Evolutionary conservation across 2,113 vertebrate genomes (phyloP).

Genomic region (Passer domesticus): DNA sequence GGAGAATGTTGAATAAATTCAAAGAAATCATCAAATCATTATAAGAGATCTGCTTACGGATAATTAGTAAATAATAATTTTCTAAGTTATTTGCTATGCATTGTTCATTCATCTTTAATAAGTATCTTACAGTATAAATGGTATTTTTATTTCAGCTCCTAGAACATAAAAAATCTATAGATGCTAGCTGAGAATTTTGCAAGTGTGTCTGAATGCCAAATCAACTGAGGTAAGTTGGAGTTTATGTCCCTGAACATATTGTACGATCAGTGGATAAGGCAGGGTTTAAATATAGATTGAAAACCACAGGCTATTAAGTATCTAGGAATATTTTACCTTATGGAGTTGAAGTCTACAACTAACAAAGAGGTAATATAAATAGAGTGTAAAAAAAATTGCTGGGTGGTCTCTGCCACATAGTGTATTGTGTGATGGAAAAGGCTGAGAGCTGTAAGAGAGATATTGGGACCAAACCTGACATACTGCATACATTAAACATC

Average conservation of each 20-base stretch:
- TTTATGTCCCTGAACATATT: conserved; percentile 64
- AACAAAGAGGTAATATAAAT: conserved; percentile 59
- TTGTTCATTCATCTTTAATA: conserved; percentile 11
- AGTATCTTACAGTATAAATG: not conserved
- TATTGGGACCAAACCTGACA: conserved; percentile 2
- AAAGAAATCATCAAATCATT: not conserved
- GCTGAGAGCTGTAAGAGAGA: conserved; percentile 2
- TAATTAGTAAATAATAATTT: conserved; percentile 3
- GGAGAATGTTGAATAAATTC: not conserved
- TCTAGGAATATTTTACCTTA: conserved; percentile 63
- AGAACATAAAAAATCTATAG: conserved; percentile 1
- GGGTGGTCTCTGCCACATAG: conserved; percentile 38
- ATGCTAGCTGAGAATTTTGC: conserved; percentile 27
- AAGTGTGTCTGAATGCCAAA: not conserved
- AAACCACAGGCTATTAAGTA: conserved; percentile 63
- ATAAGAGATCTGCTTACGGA: not conserved
- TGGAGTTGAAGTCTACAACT: conserved; percentile 34
- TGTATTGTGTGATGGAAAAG: conserved; percentile 25
- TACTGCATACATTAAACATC: conserved; percentile 30
- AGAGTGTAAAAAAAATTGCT: conserved; percentile 31
- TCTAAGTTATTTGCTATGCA: not conserved
- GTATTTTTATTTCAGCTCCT: conserved; percentile 2
- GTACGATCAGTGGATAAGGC: conserved; percentile 34
- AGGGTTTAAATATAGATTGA: conserved; percentile 59
- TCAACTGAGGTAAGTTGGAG: conserved; percentile 38